A percentile compares a stretch with the other conserved stretches of the same genome.
phyloP scores from a whole-genome alignment of 2,797 vertebrate species.

The Cephalopachus bancanus region DNA sequence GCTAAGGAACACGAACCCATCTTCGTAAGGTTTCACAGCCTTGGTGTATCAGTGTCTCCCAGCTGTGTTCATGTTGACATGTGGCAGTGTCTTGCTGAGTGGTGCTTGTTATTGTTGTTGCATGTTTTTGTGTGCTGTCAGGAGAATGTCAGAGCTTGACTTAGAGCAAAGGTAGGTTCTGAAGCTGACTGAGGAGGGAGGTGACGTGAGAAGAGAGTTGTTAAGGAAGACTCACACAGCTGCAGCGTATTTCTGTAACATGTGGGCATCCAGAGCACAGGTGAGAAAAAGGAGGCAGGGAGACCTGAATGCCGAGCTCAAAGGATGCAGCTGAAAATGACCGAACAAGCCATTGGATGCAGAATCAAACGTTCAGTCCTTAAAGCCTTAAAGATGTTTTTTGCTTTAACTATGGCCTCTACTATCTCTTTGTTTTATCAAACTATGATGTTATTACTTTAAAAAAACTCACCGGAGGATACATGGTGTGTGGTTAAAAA shows the following conservation, averaged over 20 bases:
- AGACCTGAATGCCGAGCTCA: conserved; percentile 3
- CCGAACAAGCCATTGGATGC: not conserved
- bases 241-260: not conserved
- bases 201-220: not conserved
- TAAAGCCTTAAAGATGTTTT: conserved; percentile 24
- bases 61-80: no score
- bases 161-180: not conserved
- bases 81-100: no score
- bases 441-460: not conserved
- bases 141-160: no score
- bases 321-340: conserved; percentile 11
- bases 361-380: not conserved
- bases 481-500: not conserved
- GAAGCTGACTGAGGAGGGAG: not conserved
- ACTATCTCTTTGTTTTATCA: not conserved
- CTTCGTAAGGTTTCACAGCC: no score
- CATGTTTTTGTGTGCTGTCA: no score
- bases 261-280: not conserved
- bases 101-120: no score
- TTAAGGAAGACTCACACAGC: not conserved
- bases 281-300: not conserved
- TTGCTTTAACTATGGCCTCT: not conserved
- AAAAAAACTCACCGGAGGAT: not conserved
- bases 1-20: not conserved
- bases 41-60: no score